phyloP scores from a whole-genome alignment of 2,797 vertebrate species.

The Remorina albescens region DNA sequence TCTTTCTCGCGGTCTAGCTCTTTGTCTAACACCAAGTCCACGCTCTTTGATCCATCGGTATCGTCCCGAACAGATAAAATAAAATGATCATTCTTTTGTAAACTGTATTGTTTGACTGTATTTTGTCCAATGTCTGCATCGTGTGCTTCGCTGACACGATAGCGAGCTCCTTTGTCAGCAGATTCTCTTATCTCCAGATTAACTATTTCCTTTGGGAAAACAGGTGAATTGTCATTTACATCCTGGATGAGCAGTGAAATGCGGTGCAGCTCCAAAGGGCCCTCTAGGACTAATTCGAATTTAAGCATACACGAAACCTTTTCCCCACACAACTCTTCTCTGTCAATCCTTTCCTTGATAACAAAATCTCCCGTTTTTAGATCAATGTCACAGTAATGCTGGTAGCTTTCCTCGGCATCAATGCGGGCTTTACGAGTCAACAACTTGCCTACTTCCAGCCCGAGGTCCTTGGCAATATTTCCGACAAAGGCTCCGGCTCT shows the following conservation, averaged over 20 bases:
- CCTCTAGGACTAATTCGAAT: constrained; percentile 65
- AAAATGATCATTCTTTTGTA: constrained; percentile 72
- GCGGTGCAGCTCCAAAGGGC: constrained; percentile 67
- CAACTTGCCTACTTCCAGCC: constrained; percentile 38
- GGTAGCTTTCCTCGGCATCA: constrained; percentile 45
- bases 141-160: constrained; percentile 55
- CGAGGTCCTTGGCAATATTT: constrained; percentile 71
- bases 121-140: constrained; percentile 65
- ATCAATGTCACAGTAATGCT: constrained; percentile 55
- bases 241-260: constrained; percentile 59
- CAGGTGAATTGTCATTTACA: constrained; percentile 68
- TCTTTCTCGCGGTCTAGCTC: constrained; percentile 75
- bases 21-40: constrained; percentile 72
- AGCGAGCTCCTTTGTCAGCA: constrained; percentile 18
- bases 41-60: constrained; percentile 58
- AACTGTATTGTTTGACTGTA: constrained; percentile 53
- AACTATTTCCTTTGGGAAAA: constrained; percentile 51
- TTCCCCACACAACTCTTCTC: constrained; percentile 77
- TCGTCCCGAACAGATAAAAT: constrained; percentile 49
- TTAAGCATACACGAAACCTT: constrained; percentile 59
- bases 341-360: constrained; percentile 69
- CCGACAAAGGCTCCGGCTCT: constrained; percentile 66
- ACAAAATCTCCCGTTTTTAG: constrained; percentile 58
- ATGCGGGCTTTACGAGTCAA: constrained; percentile 62
- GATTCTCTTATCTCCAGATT: constrained; percentile 56